A percentile compares a stretch with the other conserved stretches of the same genome.
Evolutionary conservation across 2,797 vertebrate genomes (phyloP).

Genomic region (Pelobates cultripes): DNA sequence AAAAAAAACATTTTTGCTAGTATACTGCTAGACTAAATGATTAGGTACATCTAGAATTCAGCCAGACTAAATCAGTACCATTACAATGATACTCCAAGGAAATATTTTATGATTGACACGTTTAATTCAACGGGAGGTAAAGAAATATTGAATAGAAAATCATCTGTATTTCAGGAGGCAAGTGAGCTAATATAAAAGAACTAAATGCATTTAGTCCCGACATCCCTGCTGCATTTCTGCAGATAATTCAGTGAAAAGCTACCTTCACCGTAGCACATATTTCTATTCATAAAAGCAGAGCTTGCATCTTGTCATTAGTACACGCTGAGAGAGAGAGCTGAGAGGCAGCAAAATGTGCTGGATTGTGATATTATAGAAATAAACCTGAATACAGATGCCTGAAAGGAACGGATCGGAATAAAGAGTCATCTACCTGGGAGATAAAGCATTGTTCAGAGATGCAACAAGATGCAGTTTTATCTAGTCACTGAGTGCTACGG

Average conservation of each 20-base stretch:
- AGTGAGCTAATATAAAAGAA: background rate
- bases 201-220: background rate
- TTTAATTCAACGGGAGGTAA: slow-evolving; percentile 9
- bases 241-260: slow-evolving; percentile 29
- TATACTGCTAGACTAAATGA: background rate
- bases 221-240: slow-evolving; percentile 11
- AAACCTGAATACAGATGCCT: background rate
- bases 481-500: background rate
- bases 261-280: background rate
- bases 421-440: slow-evolving; percentile 8
- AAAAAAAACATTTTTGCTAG: background rate
- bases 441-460: slow-evolving; percentile 6
- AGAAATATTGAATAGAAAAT: background rate
- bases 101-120: slow-evolving; percentile 2
- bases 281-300: slow-evolving; percentile 25
- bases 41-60: background rate
- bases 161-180: slow-evolving; percentile 9
- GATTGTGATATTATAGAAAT: slow-evolving; percentile 34
- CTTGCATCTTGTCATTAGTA: slow-evolving; percentile 9
- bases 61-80: background rate
- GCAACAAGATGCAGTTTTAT: background rate
- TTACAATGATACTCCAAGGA: background rate
- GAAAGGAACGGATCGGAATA: slow-evolving; percentile 6
- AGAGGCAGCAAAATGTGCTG: slow-evolving; percentile 2
- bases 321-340: slow-evolving; percentile 6